phyloP scores from a whole-genome alignment of 2,888 invertebrate species.

The Oxystoma pomonae region DNA sequence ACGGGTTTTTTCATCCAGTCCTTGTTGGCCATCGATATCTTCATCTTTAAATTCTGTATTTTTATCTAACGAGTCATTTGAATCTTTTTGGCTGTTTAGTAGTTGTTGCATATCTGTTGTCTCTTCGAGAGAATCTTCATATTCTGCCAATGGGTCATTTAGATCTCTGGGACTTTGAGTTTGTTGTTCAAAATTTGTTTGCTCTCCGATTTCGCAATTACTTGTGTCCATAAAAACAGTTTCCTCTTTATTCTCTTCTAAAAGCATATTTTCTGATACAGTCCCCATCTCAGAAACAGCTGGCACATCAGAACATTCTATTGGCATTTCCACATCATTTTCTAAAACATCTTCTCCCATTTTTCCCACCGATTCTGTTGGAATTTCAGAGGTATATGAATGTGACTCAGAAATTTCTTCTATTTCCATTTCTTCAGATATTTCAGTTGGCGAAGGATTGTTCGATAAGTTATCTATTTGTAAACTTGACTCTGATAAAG shows the following conservation, averaged over 20 bases:
- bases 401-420: no score
- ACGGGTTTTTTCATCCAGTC: no score
- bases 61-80: no score
- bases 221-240: constrained; percentile 4
- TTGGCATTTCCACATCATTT: not conserved
- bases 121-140: no score
- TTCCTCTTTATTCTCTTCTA: not conserved
- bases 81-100: no score
- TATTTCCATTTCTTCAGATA: constrained; percentile 6
- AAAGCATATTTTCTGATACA: not conserved
- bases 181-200: no score
- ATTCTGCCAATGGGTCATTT: no score
- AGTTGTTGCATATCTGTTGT: no score
- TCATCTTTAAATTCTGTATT: no score
- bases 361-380: constrained; percentile 9
- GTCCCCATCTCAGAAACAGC: not conserved
- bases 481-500: not conserved
- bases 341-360: constrained; percentile 11
- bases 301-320: not conserved
- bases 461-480: not conserved
- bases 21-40: no score
- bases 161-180: no score
- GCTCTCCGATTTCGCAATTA: not conserved
- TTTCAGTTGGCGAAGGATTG: not conserved
- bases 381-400: constrained; percentile 10